Percentiles rank a stretch among this genome's conserved stretches.
Conservation (phyloP, 2,888 invertebrate species). For the Drosophila helvetica region DNA sequence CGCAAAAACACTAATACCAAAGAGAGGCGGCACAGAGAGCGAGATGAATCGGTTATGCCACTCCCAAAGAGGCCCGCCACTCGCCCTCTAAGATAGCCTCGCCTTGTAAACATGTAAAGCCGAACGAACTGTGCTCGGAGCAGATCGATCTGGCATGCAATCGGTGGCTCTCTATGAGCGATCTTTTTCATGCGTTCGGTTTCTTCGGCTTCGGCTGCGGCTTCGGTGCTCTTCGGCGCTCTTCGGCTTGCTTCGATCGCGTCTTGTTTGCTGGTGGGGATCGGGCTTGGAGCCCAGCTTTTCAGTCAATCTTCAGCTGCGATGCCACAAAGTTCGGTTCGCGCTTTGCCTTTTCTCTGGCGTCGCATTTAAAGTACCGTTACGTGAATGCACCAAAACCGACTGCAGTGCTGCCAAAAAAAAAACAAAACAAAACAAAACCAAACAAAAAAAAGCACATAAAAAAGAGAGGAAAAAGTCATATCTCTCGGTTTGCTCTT, state of each 20-base stretch:
- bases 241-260: slow-evolving; percentile 17
- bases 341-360: slow-evolving; percentile 12
- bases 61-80: neutral
- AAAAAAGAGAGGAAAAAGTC: slow-evolving; percentile 8
- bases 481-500: slow-evolving; percentile 38
- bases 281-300: slow-evolving; percentile 1
- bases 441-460: neutral
- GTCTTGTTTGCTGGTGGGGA: neutral
- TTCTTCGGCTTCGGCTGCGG: neutral
- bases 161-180: neutral
- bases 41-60: neutral
- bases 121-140: neutral
- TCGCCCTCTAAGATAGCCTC: neutral
- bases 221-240: neutral
- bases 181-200: neutral
- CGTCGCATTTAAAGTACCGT: slow-evolving; percentile 29
- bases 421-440: neutral
- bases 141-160: neutral
- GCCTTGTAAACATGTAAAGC: neutral
- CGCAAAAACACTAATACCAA: no score
- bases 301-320: slow-evolving; percentile 64
- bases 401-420: slow-evolving; percentile 34
- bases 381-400: slow-evolving; percentile 36
- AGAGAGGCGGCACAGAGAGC: neutral
- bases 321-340: slow-evolving; percentile 45